phyloP scores from a whole-genome alignment of 2,888 invertebrate species.

The Tromatobia lineatoria region DNA sequence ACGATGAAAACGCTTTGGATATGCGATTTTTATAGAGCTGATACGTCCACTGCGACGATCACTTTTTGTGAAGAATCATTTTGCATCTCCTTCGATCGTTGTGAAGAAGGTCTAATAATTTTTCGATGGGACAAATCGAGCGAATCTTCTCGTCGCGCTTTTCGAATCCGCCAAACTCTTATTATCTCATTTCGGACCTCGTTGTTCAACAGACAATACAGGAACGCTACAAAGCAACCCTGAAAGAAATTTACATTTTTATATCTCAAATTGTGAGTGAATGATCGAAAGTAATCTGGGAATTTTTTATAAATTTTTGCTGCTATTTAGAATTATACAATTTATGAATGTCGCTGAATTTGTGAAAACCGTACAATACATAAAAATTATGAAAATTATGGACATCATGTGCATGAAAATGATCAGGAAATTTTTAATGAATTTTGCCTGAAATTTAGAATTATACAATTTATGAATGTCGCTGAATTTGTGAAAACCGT shows the following conservation, averaged over 20 bases:
- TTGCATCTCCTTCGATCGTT: slow-evolving; percentile 15
- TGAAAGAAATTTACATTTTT: slow-evolving; percentile 78
- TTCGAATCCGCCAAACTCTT: slow-evolving; percentile 76
- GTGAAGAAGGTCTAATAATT: slow-evolving; percentile 51
- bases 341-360: too few relatives aligned
- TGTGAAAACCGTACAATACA: too few relatives aligned
- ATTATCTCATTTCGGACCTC: slow-evolving; percentile 87
- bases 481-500: too few relatives aligned
- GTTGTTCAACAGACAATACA: slow-evolving; percentile 89
- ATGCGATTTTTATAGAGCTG: slow-evolving; percentile 51
- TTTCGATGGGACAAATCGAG: slow-evolving; percentile 67
- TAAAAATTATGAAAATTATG: too few relatives aligned
- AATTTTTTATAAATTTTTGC: not conserved
- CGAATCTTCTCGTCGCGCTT: slow-evolving; percentile 73
- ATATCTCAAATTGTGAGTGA: not conserved
- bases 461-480: too few relatives aligned
- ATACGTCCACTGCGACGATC: slow-evolving; percentile 55
- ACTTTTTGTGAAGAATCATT: not conserved
- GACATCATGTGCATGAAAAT: too few relatives aligned
- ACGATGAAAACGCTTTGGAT: not conserved
- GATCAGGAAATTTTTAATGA: too few relatives aligned
- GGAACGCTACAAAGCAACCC: slow-evolving; percentile 88
- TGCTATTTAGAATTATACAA: too few relatives aligned
- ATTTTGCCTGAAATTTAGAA: too few relatives aligned
- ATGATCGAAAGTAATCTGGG: not conserved